These are phyloP conservation scores for Brachyhypopomus occidentalis DNA, from an alignment of 2,113 vertebrate species.

Conservation along the genomic window DNA sequence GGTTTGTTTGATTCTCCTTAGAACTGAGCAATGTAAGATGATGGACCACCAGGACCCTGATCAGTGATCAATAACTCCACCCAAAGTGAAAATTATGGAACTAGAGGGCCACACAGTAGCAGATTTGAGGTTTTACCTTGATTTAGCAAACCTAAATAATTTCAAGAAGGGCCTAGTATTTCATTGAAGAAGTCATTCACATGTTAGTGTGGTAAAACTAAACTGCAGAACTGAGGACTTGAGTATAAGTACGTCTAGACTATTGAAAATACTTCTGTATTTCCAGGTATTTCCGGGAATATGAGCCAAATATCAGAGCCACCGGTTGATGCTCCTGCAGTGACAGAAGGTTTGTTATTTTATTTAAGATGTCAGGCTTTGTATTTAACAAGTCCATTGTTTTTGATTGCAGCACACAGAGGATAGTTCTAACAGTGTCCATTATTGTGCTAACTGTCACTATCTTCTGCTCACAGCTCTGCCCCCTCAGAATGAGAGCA, in stretches of 20 bases:
- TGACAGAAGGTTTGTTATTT: conserved; percentile 73
- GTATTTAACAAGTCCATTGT: background rate
- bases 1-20: background rate
- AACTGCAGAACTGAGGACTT: background rate
- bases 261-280: conserved; percentile 19
- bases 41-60: background rate
- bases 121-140: background rate
- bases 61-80: background rate
- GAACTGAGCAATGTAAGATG: background rate
- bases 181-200: background rate
- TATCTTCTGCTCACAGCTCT: conserved; percentile 24
- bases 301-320: conserved; percentile 78
- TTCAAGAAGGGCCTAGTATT: background rate
- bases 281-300: conserved; percentile 58
- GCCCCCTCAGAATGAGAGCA: conserved; percentile 67
- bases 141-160: background rate
- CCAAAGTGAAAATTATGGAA: background rate
- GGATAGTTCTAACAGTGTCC: conserved; percentile 36
- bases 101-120: background rate
- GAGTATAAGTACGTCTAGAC: background rate
- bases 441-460: background rate
- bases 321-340: conserved; percentile 69
- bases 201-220: background rate
- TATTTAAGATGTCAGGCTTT: conserved; percentile 35
- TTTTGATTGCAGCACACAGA: background rate